A percentile compares a stretch with the other conserved stretches of the same genome.
Conservation (phyloP, 2,113 vertebrate species). For the Triplophysa rosa region DNA sequence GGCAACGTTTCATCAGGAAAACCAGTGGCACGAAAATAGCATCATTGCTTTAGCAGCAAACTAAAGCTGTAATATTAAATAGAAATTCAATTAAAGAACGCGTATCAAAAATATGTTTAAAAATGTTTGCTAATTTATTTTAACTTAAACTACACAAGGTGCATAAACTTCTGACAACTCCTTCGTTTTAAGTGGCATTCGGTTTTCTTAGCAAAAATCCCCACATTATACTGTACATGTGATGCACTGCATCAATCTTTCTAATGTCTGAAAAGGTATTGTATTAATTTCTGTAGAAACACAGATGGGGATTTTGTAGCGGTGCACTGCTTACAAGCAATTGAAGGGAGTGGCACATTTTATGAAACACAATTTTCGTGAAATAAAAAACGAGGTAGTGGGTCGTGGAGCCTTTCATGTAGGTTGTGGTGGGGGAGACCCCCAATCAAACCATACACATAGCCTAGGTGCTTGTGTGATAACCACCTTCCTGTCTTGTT, state of each 20-base stretch:
- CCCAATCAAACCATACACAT: slow-evolving; percentile 5
- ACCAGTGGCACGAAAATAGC: background rate
- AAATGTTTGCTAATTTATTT: too few species aligned
- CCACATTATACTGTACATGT: background rate
- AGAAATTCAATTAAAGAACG: background rate
- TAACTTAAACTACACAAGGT: too few species aligned
- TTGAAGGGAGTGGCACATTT: slow-evolving; percentile 6
- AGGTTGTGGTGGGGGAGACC: slow-evolving; percentile 29
- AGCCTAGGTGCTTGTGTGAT: slow-evolving; percentile 36
- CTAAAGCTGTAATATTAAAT: background rate
- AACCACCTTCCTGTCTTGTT: slow-evolving; percentile 24
- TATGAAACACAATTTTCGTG: slow-evolving; percentile 35
- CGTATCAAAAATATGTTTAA: background rate
- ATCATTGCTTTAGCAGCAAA: slow-evolving; percentile 12
- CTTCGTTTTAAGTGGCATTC: background rate
- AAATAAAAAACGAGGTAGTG: slow-evolving; percentile 46
- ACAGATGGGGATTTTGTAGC: slow-evolving; percentile 36
- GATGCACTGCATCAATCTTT: background rate
- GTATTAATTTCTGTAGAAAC: slow-evolving; percentile 37
- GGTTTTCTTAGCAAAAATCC: background rate
- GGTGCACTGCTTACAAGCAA: slow-evolving; percentile 9
- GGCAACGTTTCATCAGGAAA: slow-evolving; percentile 10
- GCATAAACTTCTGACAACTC: too few species aligned
- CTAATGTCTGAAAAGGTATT: background rate
- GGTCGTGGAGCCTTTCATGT: background rate